Base-by-base conservation (phyloP, 2,888 invertebrate species). In the Agriotes lineatus region DNA sequence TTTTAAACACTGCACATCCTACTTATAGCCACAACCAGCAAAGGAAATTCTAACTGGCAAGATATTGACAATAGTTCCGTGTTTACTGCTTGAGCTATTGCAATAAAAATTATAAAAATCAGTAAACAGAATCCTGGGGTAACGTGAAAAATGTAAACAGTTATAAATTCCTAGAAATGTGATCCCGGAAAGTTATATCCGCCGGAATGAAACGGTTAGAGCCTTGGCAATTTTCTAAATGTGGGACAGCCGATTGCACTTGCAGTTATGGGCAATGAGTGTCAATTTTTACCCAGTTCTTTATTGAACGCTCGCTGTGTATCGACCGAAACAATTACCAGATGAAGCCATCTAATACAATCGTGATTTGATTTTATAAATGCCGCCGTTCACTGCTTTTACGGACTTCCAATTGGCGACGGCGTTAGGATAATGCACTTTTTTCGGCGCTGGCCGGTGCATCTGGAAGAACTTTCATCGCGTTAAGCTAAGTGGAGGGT, bases 401-500 rank as follows among this genome's bases (percentile, higher is more conserved):
- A 22, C 25, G 33, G 39, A 35, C 19, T 42, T 54, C 22, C 52
- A 20, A 42, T 35, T 39, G 39, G 22, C 33, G 52, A 52, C n/a
- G 52, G 33, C 33, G 33, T 52, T 52, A 33, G 16, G 52, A 52
- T 52, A 52, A 52, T 52, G 52, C 9, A 10, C 52, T 52, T 52
- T 30, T 52, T 52, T 33, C 33, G 18, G 52, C 33, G 19, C 33
- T 52, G 52, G 52, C 16, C 33, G 12, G 14, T 68, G 45, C 50
- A 39, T 33, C 50, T 63, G 50, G 30, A 57, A 52, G 48, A 25
- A 54, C 30, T 45, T 44, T 35, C 25, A 52, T 44, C 67, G 50
- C 48, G 69, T 72, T 68, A 74, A 74, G 71, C 74, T 72, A 71
- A 70, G 68, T 61, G 61, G 68, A 69, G 69, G 61, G 64, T 66